These are phyloP conservation scores for Rattus norvegicus DNA, from an alignment of 2,113 vertebrate genomes.

Conservation along the genomic window GRCr8 NC_086034.1:45233501-45234000, in stretches of 20 bases:
- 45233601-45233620: constrained; percentile 14
- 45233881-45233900: neutral
- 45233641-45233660: neutral
- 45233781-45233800: constrained; percentile 10
- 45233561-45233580: constrained; percentile 19
- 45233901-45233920: constrained; percentile 15
- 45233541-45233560: neutral
- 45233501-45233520: constrained; percentile 26
- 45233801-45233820: neutral
- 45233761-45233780: neutral
- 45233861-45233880: neutral
- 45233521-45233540: neutral
- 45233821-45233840: constrained; percentile 2
- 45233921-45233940: constrained; percentile 58
- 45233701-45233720: neutral
- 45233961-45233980: neutral
- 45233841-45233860: neutral
- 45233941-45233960: constrained; percentile 52
- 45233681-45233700: neutral
- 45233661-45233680: constrained; percentile 29
- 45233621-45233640: constrained; percentile 21
- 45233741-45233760: neutral
- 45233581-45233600: constrained; percentile 20
- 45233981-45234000: too few relatives aligned
- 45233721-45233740: neutral